A percentile compares a stretch with the other conserved stretches of the same genome.
Conservation (phyloP, 2,797 vertebrate species). For the Chaetodon trifasciatus region DNA sequence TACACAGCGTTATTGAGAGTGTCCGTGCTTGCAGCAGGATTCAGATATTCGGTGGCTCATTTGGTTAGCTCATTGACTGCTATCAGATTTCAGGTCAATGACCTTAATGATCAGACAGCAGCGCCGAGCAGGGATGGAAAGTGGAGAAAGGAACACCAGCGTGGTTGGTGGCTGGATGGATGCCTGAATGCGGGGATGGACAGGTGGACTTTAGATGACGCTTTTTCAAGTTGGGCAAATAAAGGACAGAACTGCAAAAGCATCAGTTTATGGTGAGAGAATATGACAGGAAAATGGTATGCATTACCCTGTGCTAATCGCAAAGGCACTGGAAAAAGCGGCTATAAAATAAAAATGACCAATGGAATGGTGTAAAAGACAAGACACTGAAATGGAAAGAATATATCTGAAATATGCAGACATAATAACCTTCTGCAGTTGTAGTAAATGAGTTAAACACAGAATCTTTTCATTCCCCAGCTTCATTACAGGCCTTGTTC, state of each 20-base stretch:
- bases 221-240: constrained; percentile 21
- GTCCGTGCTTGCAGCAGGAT: constrained; percentile 73
- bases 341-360: not conserved
- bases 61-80: constrained; percentile 83
- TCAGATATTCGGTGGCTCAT: constrained; percentile 82
- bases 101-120: constrained; percentile 77
- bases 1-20: constrained; percentile 68
- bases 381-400: not conserved
- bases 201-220: constrained; percentile 8
- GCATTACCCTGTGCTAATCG: not conserved
- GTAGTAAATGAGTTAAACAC: not conserved
- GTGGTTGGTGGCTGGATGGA: constrained; percentile 33
- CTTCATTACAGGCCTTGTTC: not conserved
- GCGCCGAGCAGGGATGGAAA: constrained; percentile 68
- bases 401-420: not conserved
- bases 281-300: not conserved
- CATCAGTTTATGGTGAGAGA: not conserved
- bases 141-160: constrained; percentile 67
- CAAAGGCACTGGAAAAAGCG: not conserved
- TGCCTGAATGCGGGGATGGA: constrained; percentile 26
- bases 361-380: not conserved
- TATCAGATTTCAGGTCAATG: constrained; percentile 83
- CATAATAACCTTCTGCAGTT: not conserved
- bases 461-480: not conserved
- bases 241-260: not conserved